Base-by-base conservation (phyloP, 2,113 vertebrate genomes). In the Merops nubicus region DNA sequence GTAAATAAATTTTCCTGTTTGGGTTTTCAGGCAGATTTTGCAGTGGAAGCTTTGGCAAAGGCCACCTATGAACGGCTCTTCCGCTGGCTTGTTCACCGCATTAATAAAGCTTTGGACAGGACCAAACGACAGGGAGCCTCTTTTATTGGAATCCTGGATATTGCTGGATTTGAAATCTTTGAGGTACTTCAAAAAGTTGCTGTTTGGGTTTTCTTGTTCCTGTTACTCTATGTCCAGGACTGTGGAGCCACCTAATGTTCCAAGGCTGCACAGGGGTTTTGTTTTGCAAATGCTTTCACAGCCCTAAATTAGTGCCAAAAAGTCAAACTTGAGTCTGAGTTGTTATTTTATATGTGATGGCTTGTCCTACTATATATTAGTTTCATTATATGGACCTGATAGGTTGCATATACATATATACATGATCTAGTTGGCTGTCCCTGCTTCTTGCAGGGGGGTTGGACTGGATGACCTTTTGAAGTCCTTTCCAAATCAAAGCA, bases 91-190 rank as follows among this genome's bases (percentile, higher is more conserved):
- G 99, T 99, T 36, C 99, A 99, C 97, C 99, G 99, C 47, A 99
- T 99, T 82, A 99, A 99, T 93, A 99, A 99, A 97, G 99, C 99
- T 65, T 96, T 99, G 95, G 99, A 99, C 93, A 98, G 99, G 96
- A 99, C 99, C 97, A 99, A 99, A 72, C 98, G 99, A 3, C 99
- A 99, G 96, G 99, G 99, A 20, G 99, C 99, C 3, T 99, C 99
- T 50, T 99, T 99, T 89, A 99, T 99, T 48, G 99, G 99, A 6
- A 99, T 99, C 96, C 98, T 99, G 97, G 99, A 99, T 79, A 99
- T 99, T 40, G 99, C 99, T 67, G 99, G 99, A 33, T 99, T 99
- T 94, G 99, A 99, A 90, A 99, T 99, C 95, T 99, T 99, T 25
- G 99, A 99, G 99, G 99, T 99, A 96, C 47, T 43, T 38, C 56